A percentile compares a stretch with the other conserved stretches of the same genome.
Evolutionary conservation across 2,797 vertebrate genomes (phyloP).

Genomic region (Manis pentadactyla): DNA sequence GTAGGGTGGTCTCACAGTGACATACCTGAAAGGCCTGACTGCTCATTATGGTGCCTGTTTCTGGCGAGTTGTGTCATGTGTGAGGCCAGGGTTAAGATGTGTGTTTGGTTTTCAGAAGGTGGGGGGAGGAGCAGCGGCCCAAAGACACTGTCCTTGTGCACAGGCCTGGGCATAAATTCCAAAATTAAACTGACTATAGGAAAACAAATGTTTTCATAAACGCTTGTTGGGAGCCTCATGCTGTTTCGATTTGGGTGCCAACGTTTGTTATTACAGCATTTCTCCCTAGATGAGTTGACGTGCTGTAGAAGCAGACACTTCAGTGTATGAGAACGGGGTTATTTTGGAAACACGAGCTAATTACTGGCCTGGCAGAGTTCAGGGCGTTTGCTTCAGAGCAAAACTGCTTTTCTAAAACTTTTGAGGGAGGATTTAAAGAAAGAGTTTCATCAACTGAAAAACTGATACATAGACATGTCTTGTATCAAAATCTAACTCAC

Average conservation of each 20-base stretch:
- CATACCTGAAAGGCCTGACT: constrained; percentile 90
- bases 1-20: constrained; percentile 91
- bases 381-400: constrained; percentile 49
- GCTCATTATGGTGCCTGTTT: constrained; percentile 84
- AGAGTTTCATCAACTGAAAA: neutral
- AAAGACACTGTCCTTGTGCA: constrained; percentile 78
- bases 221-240: constrained; percentile 71
- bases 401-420: constrained; percentile 57
- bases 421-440: constrained; percentile 48
- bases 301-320: constrained; percentile 67
- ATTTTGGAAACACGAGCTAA: constrained; percentile 68
- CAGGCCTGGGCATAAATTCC: constrained; percentile 77
- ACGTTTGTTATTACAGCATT: constrained; percentile 65
- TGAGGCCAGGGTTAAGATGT: constrained; percentile 85
- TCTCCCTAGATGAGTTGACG: constrained; percentile 66
- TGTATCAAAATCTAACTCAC: constrained; percentile 35
- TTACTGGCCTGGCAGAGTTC: constrained; percentile 46
- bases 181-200: constrained; percentile 82
- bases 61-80: constrained; percentile 83
- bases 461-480: neutral
- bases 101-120: constrained; percentile 85
- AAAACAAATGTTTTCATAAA: constrained; percentile 79
- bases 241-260: constrained; percentile 72
- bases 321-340: constrained; percentile 57
- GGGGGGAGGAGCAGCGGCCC: constrained; percentile 82